phyloP scores from a whole-genome alignment of 2,888 invertebrate species.

The Mechanitis mazaeus region DNA sequence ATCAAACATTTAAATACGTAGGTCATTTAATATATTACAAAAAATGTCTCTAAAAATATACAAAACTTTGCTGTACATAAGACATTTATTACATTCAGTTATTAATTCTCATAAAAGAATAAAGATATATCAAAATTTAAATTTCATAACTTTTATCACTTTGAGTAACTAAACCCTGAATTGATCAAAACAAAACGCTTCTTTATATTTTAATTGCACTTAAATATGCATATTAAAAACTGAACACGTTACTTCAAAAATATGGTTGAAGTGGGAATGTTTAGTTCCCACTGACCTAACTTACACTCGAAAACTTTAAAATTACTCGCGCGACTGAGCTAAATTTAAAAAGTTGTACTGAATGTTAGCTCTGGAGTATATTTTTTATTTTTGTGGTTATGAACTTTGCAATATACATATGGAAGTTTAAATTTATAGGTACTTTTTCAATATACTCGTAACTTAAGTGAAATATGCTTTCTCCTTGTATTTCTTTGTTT shows the following conservation, averaged over 20 bases:
- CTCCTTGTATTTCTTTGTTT: no score
- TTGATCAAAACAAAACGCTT: no score
- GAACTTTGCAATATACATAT: background rate
- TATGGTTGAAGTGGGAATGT: background rate
- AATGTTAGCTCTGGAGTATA: constrained; percentile 1
- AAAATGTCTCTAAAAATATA: no score
- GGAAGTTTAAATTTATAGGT: background rate
- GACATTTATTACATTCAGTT: no score
- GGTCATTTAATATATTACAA: no score
- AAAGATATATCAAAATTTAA: no score
- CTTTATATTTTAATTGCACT: background rate
- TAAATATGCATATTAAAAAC: constrained; percentile 2
- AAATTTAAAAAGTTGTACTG: constrained; percentile 24
- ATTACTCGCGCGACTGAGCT: constrained; percentile 25
- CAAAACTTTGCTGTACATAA: no score
- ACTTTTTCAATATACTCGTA: background rate
- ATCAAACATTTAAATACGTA: no score
- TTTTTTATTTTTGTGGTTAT: background rate
- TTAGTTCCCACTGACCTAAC: constrained; percentile 6
- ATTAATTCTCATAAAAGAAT: no score
- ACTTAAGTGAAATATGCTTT: background rate
- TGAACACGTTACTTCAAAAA: constrained; percentile 1
- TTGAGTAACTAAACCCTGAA: no score
- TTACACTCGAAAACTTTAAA: constrained; percentile 18
- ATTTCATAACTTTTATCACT: no score